phyloP scores from a whole-genome alignment of 1,140 invertebrate species.

The Drosophila equinoxialis region DNA sequence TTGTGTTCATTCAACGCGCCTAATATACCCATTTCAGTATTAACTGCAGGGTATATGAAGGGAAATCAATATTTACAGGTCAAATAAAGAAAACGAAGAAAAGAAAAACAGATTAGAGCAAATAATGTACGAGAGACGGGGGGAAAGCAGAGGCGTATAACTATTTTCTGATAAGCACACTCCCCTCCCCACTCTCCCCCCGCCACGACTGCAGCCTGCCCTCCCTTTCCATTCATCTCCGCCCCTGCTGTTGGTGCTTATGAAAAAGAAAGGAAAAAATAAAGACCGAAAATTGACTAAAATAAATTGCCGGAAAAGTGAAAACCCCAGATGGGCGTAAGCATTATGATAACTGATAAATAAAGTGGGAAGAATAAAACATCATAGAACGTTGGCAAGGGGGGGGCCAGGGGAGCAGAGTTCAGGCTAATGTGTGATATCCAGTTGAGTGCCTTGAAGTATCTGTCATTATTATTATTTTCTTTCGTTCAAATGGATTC shows the following conservation, averaged over 20 bases:
- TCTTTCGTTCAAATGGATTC: slow-evolving; percentile 8
- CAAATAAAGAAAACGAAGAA: slow-evolving; percentile 45
- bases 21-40: background rate
- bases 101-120: slow-evolving; percentile 40
- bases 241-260: slow-evolving; percentile 13
- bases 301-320: slow-evolving; percentile 26
- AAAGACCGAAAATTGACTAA: slow-evolving; percentile 9
- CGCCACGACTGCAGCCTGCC: slow-evolving; percentile 2
- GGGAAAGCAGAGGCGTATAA: slow-evolving; percentile 37
- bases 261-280: slow-evolving; percentile 2
- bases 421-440: slow-evolving; percentile 14
- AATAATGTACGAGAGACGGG: background rate
- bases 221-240: background rate
- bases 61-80: slow-evolving; percentile 76
- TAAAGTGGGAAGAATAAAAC: slow-evolving; percentile 4
- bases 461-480: slow-evolving; percentile 14
- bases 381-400: background rate
- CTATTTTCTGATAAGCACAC: slow-evolving; percentile 50
- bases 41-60: slow-evolving; percentile 1
- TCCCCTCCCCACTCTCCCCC: background rate
- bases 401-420: background rate
- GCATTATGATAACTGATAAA: slow-evolving; percentile 19
- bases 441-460: background rate
- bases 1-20: no score
- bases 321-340: slow-evolving; percentile 22